Percentiles rank a stretch among this genome's conserved stretches.
phyloP scores from a whole-genome alignment of 2,888 invertebrate genomes.

The Andrena minutula region DNA sequence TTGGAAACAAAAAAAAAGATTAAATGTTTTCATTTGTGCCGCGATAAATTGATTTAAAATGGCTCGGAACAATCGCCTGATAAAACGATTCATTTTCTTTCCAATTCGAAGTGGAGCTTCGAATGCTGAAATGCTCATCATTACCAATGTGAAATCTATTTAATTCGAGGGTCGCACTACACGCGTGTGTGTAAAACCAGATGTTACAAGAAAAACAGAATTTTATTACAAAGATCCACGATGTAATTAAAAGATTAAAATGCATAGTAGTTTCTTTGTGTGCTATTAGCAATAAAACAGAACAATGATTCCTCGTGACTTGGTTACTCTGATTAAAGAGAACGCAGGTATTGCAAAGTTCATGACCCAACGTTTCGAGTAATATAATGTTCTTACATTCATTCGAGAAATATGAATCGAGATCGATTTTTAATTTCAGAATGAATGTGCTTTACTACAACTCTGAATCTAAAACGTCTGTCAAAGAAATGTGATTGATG shows the following conservation, averaged over 20 bases:
- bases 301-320: slow-evolving; percentile 9
- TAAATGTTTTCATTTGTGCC: not conserved
- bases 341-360: not conserved
- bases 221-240: slow-evolving; percentile 13
- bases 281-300: not conserved
- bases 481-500: too few relatives aligned
- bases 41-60: not conserved
- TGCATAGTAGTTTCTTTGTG: not conserved
- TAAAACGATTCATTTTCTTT: slow-evolving; percentile 36
- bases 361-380: slow-evolving; percentile 7
- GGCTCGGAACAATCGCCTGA: not conserved
- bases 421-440: not conserved
- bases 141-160: slow-evolving; percentile 32
- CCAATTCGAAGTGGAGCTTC: slow-evolving; percentile 41
- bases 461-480: not conserved
- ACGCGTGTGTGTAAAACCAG: not conserved
- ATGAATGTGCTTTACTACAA: not conserved
- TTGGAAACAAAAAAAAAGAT: not conserved
- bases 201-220: slow-evolving; percentile 5
- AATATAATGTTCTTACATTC: not conserved
- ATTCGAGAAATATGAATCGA: not conserved
- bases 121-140: not conserved
- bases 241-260: not conserved
- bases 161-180: slow-evolving; percentile 5
- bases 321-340: not conserved